A percentile compares a stretch with the other conserved stretches of the same genome.
Conservation (phyloP, 2,888 invertebrate genomes). For the Cantharis rufa region DNA sequence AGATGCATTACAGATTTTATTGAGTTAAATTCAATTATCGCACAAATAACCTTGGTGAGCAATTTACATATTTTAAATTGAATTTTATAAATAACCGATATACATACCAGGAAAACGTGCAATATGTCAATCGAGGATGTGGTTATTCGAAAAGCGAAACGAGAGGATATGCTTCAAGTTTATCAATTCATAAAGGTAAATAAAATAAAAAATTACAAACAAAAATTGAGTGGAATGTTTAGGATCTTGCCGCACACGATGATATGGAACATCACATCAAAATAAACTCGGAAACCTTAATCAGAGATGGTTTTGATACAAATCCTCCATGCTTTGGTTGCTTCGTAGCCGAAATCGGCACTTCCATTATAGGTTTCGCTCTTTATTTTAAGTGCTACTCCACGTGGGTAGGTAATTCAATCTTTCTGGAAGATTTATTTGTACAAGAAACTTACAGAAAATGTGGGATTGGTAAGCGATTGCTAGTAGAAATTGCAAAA, state of each 20-base stretch:
- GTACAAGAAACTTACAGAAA: slow-evolving; percentile 69
- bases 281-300: slow-evolving; percentile 65
- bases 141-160: slow-evolving; percentile 57
- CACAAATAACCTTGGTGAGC: not conserved
- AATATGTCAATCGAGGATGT: slow-evolving; percentile 20
- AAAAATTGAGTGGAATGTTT: slow-evolving; percentile 21
- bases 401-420: slow-evolving; percentile 79
- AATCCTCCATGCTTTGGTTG: slow-evolving; percentile 71
- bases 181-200: slow-evolving; percentile 62
- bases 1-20: not conserved
- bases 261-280: slow-evolving; percentile 75
- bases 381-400: slow-evolving; percentile 85
- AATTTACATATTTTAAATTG: not conserved
- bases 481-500: slow-evolving; percentile 71
- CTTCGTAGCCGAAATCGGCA: slow-evolving; percentile 66
- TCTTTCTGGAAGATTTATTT: slow-evolving; percentile 87
- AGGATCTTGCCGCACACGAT: slow-evolving; percentile 82
- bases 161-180: slow-evolving; percentile 61
- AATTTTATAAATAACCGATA: not conserved
- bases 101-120: not conserved
- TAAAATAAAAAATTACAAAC: not conserved
- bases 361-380: slow-evolving; percentile 71
- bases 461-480: slow-evolving; percentile 66
- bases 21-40: not conserved
- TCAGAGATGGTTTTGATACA: slow-evolving; percentile 72